Evolutionary conservation across 2,113 vertebrate species (phyloP).

Genomic region (Lycocorax pyrrhopterus): DNA sequence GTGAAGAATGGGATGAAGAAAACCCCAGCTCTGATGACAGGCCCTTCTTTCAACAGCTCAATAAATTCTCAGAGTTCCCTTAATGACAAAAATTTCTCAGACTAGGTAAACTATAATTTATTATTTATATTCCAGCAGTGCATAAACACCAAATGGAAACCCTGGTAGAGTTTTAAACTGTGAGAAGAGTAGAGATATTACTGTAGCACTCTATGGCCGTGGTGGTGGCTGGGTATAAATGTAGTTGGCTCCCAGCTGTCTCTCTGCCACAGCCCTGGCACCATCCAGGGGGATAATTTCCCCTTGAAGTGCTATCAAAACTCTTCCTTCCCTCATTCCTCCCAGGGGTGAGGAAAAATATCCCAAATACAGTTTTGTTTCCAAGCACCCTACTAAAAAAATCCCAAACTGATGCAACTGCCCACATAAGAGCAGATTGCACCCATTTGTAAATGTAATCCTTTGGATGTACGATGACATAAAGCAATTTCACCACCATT

Average conservation of each 20-base stretch:
- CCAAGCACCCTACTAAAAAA: background rate
- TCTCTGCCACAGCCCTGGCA: background rate
- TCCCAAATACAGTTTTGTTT: background rate
- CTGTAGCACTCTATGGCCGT: background rate
- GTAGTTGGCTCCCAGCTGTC: background rate
- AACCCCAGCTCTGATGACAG: accelerated
- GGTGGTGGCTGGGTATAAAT: background rate
- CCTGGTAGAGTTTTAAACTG: background rate
- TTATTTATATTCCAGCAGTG: background rate
- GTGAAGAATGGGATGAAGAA: background rate
- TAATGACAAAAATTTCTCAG: background rate
- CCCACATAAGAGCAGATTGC: background rate
- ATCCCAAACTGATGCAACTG: background rate
- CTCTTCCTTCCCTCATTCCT: background rate
- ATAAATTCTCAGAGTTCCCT: background rate
- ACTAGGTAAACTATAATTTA: background rate
- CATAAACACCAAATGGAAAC: background rate
- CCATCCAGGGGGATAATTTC: background rate
- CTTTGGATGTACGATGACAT: background rate
- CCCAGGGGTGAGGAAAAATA: background rate
- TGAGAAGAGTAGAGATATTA: background rate
- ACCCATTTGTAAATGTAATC: background rate
- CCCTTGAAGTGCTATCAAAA: background rate
- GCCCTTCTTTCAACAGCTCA: background rate
- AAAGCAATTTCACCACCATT: background rate